phyloP scores from a whole-genome alignment of 2,888 invertebrate genomes.

The Cheilosia urbana region DNA sequence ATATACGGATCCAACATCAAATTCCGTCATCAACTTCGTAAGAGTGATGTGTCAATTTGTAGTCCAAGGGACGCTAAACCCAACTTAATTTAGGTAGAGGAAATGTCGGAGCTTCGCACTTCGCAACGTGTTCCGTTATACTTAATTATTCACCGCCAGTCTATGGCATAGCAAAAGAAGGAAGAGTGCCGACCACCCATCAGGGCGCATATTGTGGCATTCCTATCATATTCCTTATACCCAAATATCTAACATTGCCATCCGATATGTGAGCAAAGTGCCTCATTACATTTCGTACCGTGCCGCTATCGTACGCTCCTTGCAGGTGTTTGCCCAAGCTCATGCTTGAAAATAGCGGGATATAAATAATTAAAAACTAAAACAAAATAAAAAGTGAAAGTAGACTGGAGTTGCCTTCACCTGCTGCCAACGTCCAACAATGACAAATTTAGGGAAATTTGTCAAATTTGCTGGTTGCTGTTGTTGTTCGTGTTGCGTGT shows the following conservation, averaged over 20 bases:
- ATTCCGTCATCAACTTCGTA: conserved; percentile 14
- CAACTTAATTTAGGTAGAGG: conserved; percentile 19
- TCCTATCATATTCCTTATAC: conserved; percentile 14
- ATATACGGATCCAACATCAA: conserved; percentile 19
- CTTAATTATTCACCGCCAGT: conserved; percentile 54
- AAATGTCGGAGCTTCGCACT: conserved; percentile 10
- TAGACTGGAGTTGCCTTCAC: conserved; percentile 22
- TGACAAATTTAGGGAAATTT: conserved; percentile 67
- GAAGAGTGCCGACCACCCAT: conserved; percentile 9
- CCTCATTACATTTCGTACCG: conserved; percentile 1
- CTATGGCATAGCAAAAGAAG: conserved; percentile 7
- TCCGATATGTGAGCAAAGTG: not conserved
- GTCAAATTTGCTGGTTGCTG: conserved; percentile 42
- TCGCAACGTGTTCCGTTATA: conserved; percentile 27
- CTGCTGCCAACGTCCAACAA: conserved; percentile 58
- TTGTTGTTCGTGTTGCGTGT: not conserved
- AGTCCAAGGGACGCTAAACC: conserved; percentile 25
- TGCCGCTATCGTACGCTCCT: conserved; percentile 16
- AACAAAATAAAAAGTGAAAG: conserved; percentile 14
- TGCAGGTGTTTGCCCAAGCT: conserved; percentile 1
- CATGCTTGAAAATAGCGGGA: not conserved
- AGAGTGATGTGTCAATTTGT: conserved; percentile 52
- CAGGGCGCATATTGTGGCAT: not conserved
- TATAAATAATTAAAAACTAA: conserved; percentile 46
- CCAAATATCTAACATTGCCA: not conserved